Percentiles rank a stretch among this genome's conserved stretches.
Conservation (phyloP, 1,140 invertebrate genomes). For the Drosophila triauraria region DNA sequence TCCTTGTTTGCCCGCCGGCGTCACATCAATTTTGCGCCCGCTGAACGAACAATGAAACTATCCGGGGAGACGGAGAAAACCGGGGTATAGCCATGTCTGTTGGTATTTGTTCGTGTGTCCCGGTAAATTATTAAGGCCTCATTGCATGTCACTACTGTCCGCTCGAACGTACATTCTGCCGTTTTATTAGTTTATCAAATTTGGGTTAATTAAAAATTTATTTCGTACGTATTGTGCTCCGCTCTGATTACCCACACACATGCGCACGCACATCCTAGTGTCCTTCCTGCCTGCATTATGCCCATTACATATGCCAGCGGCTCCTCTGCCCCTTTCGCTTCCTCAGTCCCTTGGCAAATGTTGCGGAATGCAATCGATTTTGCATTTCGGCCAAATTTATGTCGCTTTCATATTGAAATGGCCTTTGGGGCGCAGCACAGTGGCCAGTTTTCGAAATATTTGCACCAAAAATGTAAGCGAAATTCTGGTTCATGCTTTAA, state of each 20-base stretch:
- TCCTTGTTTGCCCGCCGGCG: constrained; percentile 37
- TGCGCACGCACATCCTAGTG: constrained; percentile 6
- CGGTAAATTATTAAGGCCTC: constrained; percentile 68
- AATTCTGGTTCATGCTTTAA: too few species aligned
- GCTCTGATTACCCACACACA: constrained; percentile 14
- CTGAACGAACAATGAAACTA: constrained; percentile 48
- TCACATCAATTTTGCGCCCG: constrained; percentile 43
- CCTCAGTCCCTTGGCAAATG: constrained; percentile 36
- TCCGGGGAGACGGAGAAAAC: not conserved
- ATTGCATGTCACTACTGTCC: constrained; percentile 40
- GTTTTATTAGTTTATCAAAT: constrained; percentile 79
- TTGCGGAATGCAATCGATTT: constrained; percentile 74
- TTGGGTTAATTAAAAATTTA: constrained; percentile 83
- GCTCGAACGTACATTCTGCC: constrained; percentile 37
- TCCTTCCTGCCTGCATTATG: constrained; percentile 14
- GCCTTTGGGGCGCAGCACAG: constrained; percentile 24
- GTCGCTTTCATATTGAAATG: constrained; percentile 63
- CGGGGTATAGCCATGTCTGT: not conserved
- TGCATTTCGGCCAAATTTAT: constrained; percentile 69
- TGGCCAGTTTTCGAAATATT: not conserved
- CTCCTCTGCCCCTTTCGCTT: not conserved
- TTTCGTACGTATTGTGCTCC: constrained; percentile 46
- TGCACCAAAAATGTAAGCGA: too few species aligned
- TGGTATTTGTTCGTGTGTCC: constrained; percentile 22
- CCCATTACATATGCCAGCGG: constrained; percentile 58